Percentiles rank a stretch among this genome's conserved stretches.
Conservation (phyloP, 2,888 invertebrate species). For the Spodoptera littoralis region DNA sequence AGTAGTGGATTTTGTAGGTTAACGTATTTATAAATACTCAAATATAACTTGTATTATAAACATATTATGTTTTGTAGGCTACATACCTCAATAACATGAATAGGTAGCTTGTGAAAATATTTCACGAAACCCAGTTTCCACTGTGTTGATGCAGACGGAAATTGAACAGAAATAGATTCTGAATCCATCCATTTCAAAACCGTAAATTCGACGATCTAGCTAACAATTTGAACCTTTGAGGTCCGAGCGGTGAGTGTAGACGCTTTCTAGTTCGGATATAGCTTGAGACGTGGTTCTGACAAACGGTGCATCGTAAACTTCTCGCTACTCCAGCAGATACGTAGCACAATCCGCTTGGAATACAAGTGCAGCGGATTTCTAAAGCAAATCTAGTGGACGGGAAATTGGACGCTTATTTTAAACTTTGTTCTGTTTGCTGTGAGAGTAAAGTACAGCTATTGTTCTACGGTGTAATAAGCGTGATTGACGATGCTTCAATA, state of each 20-base stretch:
- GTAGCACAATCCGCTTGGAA: constrained; percentile 15
- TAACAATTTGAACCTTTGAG: constrained; percentile 38
- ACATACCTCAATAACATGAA: no score
- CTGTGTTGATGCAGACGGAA: no score
- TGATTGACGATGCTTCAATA: not conserved
- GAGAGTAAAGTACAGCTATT: not conserved
- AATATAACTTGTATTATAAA: no score
- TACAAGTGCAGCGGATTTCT: constrained; percentile 14
- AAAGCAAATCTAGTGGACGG: constrained; percentile 1
- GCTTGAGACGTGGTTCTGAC: constrained; percentile 10
- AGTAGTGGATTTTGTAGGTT: no score
- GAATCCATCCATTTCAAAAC: constrained; percentile 4
- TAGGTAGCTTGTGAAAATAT: no score
- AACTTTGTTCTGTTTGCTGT: constrained; percentile 1
- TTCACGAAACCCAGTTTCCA: no score
- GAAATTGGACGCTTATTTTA: constrained; percentile 14
- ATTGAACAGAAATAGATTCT: constrained; percentile 12
- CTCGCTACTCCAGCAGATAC: not conserved
- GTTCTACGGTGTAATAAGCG: no score
- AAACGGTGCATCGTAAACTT: constrained; percentile 20
- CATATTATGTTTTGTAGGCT: no score
- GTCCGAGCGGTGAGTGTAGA: constrained; percentile 12
- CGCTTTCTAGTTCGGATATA: constrained; percentile 17
- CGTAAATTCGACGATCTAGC: constrained; percentile 10
- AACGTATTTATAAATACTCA: no score